phyloP scores from a whole-genome alignment of 2,113 vertebrate species.

The Eleginops maclovinus region DNA sequence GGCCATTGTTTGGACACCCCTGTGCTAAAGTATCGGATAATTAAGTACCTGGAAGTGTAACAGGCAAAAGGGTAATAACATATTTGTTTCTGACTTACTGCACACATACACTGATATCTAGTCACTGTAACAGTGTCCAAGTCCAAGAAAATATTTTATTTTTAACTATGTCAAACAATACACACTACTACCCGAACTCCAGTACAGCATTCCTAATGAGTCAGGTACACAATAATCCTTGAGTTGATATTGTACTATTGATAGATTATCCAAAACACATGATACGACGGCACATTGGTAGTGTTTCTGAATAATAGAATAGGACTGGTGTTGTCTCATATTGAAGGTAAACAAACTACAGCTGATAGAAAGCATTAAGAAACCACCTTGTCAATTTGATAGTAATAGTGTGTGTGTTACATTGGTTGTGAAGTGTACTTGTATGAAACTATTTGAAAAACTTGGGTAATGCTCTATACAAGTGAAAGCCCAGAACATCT shows the following conservation, averaged over 20 bases:
- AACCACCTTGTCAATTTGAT: conserved; percentile 24
- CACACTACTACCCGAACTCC: neutral
- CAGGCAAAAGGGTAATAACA: neutral
- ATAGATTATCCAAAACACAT: neutral
- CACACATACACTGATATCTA: neutral
- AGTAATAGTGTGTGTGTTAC: conserved; percentile 7
- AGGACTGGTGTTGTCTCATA: conserved; percentile 19
- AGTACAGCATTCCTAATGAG: neutral
- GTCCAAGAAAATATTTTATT: neutral
- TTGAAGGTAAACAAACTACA: conserved; percentile 21
- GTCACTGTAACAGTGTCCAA: neutral
- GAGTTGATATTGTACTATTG: neutral
- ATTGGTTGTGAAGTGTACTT: conserved; percentile 6
- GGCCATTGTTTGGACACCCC: no score
- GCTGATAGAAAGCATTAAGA: neutral
- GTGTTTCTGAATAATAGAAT: conserved; percentile 36
- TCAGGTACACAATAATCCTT: neutral
- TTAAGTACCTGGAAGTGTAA: conserved; percentile 10
- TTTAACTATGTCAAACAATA: neutral
- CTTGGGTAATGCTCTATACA: neutral
- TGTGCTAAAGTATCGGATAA: conserved; percentile 5
- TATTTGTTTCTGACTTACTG: neutral
- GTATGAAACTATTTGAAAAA: neutral
- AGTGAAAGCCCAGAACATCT: conserved; percentile 22
- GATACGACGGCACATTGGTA: conserved; percentile 4